A percentile compares a stretch with the other conserved stretches of the same genome.
Conservation (phyloP, 2,113 vertebrate genomes). For the Corythornis vintsioides region DNA sequence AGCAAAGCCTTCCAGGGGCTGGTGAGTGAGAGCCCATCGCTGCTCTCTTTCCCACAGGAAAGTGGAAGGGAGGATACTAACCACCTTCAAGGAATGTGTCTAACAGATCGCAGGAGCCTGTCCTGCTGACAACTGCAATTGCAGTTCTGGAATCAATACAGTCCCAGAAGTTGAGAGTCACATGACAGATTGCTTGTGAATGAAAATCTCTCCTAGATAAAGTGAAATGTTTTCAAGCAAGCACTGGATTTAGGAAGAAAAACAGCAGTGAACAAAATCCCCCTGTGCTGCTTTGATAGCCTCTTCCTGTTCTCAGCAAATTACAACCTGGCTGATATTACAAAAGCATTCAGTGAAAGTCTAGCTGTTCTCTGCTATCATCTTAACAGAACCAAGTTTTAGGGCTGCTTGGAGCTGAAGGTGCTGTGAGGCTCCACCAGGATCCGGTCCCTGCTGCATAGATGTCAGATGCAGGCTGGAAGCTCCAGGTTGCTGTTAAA, state of each 20-base stretch:
- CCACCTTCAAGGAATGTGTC: constrained; percentile 55
- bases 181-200: constrained; percentile 30
- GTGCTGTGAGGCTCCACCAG: neutral
- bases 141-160: constrained; percentile 40
- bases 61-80: constrained; percentile 23
- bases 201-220: constrained; percentile 13
- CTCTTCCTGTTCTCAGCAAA: neutral
- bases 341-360: neutral
- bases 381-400: neutral
- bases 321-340: neutral
- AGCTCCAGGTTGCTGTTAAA: neutral
- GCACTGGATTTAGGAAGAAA: neutral
- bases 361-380: neutral
- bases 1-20: neutral
- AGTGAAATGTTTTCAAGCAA: neutral
- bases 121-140: constrained; percentile 49
- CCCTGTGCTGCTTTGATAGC: neutral
- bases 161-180: neutral
- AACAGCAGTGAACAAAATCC: neutral
- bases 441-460: rapidly evolving
- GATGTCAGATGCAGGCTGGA: neutral
- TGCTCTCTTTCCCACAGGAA: constrained; percentile 55
- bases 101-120: constrained; percentile 10
- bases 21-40: constrained; percentile 17
- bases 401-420: neutral